Percentiles rank a stretch among this genome's conserved stretches.
phyloP scores from a whole-genome alignment of 2,888 invertebrate species.

The Tiliacea aurago region DNA sequence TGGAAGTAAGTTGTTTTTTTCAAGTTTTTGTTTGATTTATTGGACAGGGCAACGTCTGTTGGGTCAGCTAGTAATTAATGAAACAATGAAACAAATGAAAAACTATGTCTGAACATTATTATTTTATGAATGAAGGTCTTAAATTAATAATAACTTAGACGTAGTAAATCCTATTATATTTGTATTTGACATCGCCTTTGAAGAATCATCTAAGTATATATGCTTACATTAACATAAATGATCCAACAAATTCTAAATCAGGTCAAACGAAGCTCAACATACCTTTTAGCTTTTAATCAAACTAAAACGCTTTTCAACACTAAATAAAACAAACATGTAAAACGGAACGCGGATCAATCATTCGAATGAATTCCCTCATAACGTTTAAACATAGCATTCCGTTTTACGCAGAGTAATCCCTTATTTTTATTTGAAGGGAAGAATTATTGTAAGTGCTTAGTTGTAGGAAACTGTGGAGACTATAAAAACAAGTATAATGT shows the following conservation, averaged over 20 bases:
- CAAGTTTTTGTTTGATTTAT: background rate
- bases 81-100: no score
- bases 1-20: no score
- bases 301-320: conserved; percentile 73
- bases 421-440: conserved; percentile 71
- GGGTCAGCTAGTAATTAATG: background rate
- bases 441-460: conserved; percentile 83
- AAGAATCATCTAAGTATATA: background rate
- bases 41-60: background rate
- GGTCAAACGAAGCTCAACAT: conserved; percentile 12
- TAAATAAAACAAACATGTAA: conserved; percentile 71
- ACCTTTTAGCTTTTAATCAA: conserved; percentile 76
- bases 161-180: background rate
- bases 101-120: background rate
- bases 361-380: conserved; percentile 72
- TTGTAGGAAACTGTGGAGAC: conserved; percentile 69
- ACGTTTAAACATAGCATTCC: conserved; percentile 69
- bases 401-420: conserved; percentile 71
- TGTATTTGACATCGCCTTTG: background rate
- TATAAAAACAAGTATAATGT: conserved; percentile 71
- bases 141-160: background rate
- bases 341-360: conserved; percentile 76
- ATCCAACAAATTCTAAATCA: conserved; percentile 11
- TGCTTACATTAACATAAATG: background rate
- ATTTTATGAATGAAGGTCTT: background rate